Evolutionary conservation across 2,797 vertebrate species (phyloP).

Genomic region (Typhlichthys eigenmanni): DNA sequence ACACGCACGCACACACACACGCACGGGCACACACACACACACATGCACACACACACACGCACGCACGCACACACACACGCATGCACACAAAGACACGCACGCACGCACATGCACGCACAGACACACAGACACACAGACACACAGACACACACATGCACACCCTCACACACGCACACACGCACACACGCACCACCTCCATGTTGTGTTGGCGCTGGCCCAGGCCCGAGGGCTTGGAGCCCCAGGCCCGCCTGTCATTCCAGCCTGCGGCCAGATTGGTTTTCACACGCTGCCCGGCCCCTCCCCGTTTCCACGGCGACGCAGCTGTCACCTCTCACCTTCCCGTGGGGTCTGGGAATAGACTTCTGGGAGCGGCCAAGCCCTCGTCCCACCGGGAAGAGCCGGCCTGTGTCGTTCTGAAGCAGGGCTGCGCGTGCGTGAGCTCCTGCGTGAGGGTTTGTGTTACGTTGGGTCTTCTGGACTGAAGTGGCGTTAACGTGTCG

Average conservation of each 20-base stretch:
- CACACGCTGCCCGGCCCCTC: slow-evolving; percentile 65
- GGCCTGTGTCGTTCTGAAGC: neutral
- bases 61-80: neutral
- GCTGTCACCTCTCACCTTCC: slow-evolving; percentile 79
- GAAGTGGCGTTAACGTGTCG: no score
- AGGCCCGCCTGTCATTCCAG: slow-evolving; percentile 54
- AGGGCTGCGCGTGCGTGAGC: no score
- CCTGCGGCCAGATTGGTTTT: slow-evolving; percentile 69
- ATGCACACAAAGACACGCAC: no score
- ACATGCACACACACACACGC: neutral
- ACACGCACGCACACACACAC: neutral
- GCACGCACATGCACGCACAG: no score
- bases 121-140: no score
- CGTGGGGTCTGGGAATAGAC: slow-evolving; percentile 71
- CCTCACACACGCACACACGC: neutral
- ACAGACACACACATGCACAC: no score
- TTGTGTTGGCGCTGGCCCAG: no score
- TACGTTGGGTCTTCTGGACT: no score
- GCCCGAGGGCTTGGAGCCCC: slow-evolving; percentile 21
- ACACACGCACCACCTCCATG: slow-evolving; percentile 3
- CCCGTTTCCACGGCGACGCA: slow-evolving; percentile 70
- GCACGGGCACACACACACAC: neutral
- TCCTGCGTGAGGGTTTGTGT: no score
- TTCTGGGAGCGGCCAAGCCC: slow-evolving; percentile 40
- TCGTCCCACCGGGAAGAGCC: neutral